Evolutionary conservation across 2,797 vertebrate genomes (phyloP), one percentile per base, ranked within the genome.

Genomic region (Lacerta viridis): DNA sequence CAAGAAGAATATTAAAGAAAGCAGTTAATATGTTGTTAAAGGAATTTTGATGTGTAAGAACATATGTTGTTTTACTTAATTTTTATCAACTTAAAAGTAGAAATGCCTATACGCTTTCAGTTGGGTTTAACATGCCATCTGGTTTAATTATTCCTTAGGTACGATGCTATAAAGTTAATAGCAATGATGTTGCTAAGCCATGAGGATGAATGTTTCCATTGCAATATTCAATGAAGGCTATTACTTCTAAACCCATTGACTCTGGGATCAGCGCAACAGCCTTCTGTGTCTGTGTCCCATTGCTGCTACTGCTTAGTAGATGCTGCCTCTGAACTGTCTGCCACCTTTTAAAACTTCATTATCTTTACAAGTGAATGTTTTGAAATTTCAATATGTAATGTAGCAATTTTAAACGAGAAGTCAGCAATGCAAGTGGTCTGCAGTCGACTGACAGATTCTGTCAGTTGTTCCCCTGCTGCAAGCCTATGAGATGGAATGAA

Each of bases 81-180:
- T 96, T 89, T 94, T 95, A 97, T 96, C 96, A 95, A 94, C 95
- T 95, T 96, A 94, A 94, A 96, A 92, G 95, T 94, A 95, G 96
- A 96, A 96, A 87, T 50, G 89, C 89, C 95, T 96, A 93, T 79
- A 86, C 74, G 92, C 95, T 94, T 94, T 93, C 92, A 90, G 90
- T 23, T 77, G 91, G 80, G 92, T 90, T 95, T 93, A 95, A 27
- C 78, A 93, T 11, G 3, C 97, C 97, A 97, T 97, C 96, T 97
- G 97, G 93, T 96, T 96, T 96, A 95, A 97, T 97, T 94, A 96
- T 95, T 96, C 96, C 92, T 95, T 88, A 94, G 97, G 96, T 95
- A 93, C 91, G 85, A 91, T 68, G 61, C 93, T 90, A 86, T 96
- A 92, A 95, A 96, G 93, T 96, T 96, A 96, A 97, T 92, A 96